phyloP scores from a whole-genome alignment of 2,113 vertebrate genomes.

The Stegastes partitus region DNA sequence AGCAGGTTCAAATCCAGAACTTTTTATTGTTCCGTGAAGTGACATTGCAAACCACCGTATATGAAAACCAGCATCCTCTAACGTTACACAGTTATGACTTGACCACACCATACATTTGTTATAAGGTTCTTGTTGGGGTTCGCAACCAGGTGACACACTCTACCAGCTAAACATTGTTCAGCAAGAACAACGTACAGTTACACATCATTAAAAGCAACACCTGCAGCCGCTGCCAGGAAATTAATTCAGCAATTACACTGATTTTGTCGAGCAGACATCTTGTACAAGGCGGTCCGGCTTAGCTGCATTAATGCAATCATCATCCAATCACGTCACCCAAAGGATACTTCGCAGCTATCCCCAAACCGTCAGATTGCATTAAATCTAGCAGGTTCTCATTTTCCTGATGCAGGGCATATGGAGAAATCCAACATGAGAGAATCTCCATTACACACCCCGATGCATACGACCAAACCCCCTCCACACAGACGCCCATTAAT shows the following conservation, averaged over 20 bases:
- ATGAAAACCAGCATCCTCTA: neutral
- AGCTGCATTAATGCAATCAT: conserved; percentile 13
- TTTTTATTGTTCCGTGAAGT: no score
- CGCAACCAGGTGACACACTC: neutral
- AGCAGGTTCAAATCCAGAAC: no score
- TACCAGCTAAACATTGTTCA: conserved; percentile 1
- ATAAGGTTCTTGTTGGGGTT: neutral
- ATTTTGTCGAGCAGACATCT: conserved; percentile 24
- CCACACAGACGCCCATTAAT: neutral
- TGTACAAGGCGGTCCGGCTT: neutral
- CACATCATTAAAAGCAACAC: conserved; percentile 22
- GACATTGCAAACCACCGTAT: no score
- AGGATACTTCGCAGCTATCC: conserved; percentile 1
- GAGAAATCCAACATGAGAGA: neutral
- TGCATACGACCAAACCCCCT: neutral
- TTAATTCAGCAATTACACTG: conserved; percentile 7
- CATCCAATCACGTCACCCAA: neutral
- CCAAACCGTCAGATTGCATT: neutral
- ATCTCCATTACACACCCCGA: neutral
- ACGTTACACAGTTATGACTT: neutral
- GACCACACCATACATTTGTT: neutral
- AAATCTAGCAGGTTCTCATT: neutral
- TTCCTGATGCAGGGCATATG: neutral
- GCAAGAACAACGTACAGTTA: conserved; percentile 1
- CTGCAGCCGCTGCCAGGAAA: conserved; percentile 9